These are phyloP conservation scores for Hemiprocne comata DNA, from an alignment of 2,113 vertebrate species.

Conservation along the genomic window DNA sequence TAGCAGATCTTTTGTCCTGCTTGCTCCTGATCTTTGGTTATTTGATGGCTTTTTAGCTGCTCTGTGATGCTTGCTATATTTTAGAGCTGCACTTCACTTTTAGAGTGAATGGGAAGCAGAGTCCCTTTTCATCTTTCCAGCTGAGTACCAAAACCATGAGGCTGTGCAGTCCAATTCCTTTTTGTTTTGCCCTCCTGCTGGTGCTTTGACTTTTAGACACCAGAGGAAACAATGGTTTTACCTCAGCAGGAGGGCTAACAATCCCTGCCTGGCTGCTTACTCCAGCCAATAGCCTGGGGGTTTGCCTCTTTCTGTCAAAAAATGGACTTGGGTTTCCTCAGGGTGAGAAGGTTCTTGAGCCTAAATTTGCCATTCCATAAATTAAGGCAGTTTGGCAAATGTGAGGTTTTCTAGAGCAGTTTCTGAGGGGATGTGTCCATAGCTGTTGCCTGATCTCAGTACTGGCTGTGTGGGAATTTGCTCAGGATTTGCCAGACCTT, in stretches of 20 bases:
- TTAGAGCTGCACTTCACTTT: not conserved
- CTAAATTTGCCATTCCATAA: not conserved
- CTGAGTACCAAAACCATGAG: not conserved
- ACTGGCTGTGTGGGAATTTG: not conserved
- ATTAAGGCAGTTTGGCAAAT: not conserved
- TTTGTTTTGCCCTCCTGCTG: not conserved
- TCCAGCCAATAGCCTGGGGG: not conserved
- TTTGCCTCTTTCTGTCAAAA: not conserved
- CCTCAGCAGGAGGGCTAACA: not conserved
- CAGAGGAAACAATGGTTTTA: not conserved
- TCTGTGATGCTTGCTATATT: not conserved
- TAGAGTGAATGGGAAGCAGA: not conserved
- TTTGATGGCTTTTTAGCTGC: not conserved
- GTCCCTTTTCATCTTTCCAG: not conserved
- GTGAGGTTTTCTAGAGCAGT: not conserved
- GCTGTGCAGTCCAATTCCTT: not conserved
- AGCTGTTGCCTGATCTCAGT: not conserved
- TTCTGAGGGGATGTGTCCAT: not conserved
- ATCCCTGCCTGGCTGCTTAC: not conserved
- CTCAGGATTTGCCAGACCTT: not conserved
- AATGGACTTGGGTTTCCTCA: not conserved
- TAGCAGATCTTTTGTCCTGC: rapidly evolving
- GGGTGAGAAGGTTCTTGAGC: not conserved
- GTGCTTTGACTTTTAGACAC: not conserved
- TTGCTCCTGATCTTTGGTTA: not conserved